These are phyloP conservation scores for Cyphomyrus discorhynchus DNA, from an alignment of 2,113 vertebrate genomes.

Conservation along the genomic window DNA sequence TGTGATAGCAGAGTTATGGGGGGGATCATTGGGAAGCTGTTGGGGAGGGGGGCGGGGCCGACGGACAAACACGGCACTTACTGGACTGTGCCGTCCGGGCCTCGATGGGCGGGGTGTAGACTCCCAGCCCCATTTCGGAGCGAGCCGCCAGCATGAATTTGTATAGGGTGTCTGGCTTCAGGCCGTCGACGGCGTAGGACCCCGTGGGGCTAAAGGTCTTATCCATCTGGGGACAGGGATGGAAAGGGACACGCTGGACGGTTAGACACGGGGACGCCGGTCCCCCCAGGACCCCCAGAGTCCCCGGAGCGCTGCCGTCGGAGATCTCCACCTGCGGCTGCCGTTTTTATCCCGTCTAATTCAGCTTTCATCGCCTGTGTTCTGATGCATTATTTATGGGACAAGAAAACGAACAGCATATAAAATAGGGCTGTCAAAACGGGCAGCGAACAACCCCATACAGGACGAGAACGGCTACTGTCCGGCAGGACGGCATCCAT, in stretches of 20 bases:
- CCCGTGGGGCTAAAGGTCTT: conserved; percentile 75
- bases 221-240: conserved; percentile 63
- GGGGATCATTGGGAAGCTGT: not conserved
- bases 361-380: not conserved
- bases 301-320: too few species aligned
- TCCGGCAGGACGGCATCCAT: not conserved
- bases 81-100: conserved; percentile 84
- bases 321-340: not conserved
- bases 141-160: conserved; percentile 80
- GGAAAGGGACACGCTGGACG: not conserved
- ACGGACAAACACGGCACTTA: conserved; percentile 65
- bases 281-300: not conserved
- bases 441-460: not conserved
- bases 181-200: conserved; percentile 75
- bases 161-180: conserved; percentile 87
- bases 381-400: not conserved
- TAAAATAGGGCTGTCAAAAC: not conserved
- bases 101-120: conserved; percentile 74
- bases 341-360: not conserved
- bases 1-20: not conserved
- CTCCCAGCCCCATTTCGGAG: conserved; percentile 81
- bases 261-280: not conserved
- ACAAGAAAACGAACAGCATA: not conserved
- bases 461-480: not conserved
- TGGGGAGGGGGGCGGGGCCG: not conserved